phyloP scores from a whole-genome alignment of 2,888 invertebrate genomes.

The Heliconius erato region DNA sequence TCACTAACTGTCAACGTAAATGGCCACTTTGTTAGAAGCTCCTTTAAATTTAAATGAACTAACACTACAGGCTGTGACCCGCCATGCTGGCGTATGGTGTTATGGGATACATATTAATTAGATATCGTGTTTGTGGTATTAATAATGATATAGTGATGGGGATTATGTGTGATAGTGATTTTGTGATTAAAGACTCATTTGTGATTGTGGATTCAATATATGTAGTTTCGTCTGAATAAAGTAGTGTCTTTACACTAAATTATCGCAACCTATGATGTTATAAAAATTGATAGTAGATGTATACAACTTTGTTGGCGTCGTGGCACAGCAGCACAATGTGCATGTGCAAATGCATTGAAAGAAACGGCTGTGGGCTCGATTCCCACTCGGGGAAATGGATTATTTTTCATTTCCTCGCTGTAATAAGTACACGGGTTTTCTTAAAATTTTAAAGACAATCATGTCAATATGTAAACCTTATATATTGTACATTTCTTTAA shows the following conservation, averaged over 20 bases:
- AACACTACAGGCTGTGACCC: not conserved
- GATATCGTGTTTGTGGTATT: not conserved
- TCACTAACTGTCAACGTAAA: constrained; percentile 1
- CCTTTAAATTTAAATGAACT: constrained; percentile 6
- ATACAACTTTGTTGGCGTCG: too few species aligned
- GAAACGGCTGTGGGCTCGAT: not conserved
- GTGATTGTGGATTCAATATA: not conserved
- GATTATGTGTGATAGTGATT: not conserved
- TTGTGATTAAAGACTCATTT: not conserved
- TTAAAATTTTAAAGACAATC: too few species aligned
- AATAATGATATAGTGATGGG: not conserved
- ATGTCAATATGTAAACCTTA: too few species aligned
- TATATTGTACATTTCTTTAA: too few species aligned
- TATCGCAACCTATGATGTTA: too few species aligned
- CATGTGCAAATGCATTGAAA: too few species aligned
- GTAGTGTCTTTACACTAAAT: too few species aligned
- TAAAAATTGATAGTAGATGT: too few species aligned
- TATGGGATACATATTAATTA: constrained; percentile 15
- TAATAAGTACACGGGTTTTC: too few species aligned
- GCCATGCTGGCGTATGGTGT: not conserved
- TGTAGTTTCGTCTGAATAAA: not conserved
- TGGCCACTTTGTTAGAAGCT: not conserved
- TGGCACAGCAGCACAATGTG: too few species aligned
- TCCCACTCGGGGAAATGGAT: not conserved
- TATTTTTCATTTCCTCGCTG: not conserved